phyloP scores from a whole-genome alignment of 1,140 invertebrate species.

The Plutomurus gul region DNA sequence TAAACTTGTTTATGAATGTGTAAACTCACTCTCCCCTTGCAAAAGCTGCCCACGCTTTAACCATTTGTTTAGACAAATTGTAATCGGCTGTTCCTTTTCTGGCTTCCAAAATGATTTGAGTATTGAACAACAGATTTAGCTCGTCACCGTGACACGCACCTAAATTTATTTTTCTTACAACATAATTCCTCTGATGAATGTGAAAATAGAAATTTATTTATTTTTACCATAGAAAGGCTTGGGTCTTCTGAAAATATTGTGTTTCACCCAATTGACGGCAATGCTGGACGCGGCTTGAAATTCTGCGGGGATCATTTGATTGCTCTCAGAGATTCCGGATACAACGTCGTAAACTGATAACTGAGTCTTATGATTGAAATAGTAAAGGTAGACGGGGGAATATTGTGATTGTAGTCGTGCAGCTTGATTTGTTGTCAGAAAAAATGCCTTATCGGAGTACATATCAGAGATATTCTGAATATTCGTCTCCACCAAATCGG shows the following conservation, averaged over 20 bases:
- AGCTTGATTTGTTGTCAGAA: not conserved
- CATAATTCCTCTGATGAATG: not conserved
- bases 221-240: constrained; percentile 1
- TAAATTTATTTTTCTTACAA: not conserved
- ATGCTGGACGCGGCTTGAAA: constrained; percentile 7
- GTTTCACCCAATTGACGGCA: not conserved
- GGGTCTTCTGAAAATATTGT: not conserved
- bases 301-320: constrained; percentile 22
- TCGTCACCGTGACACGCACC: constrained; percentile 37
- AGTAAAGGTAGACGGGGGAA: constrained; percentile 38
- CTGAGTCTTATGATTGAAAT: constrained; percentile 24
- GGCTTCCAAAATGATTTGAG: not conserved
- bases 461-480: constrained; percentile 35
- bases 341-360: constrained; percentile 21
- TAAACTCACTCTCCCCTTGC: constrained; percentile 35
- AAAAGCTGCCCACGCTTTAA: constrained; percentile 41
- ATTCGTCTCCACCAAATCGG: not conserved
- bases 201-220: not conserved
- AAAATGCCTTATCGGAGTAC: constrained; percentile 17
- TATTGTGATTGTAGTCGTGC: constrained; percentile 14
- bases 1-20: not conserved
- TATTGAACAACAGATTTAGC: constrained; percentile 36
- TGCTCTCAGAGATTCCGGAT: not conserved
- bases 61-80: constrained; percentile 29
- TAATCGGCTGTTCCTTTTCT: constrained; percentile 1